Percentiles rank a stretch among this genome's conserved stretches.
Evolutionary conservation across 2,888 invertebrate genomes (phyloP).

Genomic region (Callyntrura guangdongensis): DNA sequence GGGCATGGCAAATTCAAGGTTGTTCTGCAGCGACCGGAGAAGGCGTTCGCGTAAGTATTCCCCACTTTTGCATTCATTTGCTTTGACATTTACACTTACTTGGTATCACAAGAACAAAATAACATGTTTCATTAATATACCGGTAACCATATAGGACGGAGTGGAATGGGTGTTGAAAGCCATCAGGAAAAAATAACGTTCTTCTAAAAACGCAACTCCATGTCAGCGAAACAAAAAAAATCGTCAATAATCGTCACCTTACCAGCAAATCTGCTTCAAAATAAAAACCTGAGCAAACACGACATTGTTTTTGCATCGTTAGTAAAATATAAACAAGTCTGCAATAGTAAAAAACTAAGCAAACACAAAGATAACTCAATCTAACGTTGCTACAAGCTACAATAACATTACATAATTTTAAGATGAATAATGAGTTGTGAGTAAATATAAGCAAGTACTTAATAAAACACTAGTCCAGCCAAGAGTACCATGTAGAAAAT

Average conservation of each 20-base stretch:
- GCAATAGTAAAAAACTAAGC: neutral
- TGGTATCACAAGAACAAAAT: neutral
- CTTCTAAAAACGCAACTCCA: neutral
- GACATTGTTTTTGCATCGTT: neutral
- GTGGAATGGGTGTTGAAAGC: constrained; percentile 98
- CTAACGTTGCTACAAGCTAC: no score
- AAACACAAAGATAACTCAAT: no score
- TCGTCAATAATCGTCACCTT: neutral
- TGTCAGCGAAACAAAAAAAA: neutral
- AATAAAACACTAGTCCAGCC: no score
- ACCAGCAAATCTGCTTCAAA: neutral
- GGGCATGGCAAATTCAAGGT: constrained; percentile 99
- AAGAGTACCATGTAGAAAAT: no score
- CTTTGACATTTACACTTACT: neutral
- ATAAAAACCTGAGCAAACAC: neutral
- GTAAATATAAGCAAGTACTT: no score
- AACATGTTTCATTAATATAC: constrained; percentile 85
- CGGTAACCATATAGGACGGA: constrained; percentile 89
- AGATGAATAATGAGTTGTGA: no score
- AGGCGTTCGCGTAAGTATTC: constrained; percentile 91
- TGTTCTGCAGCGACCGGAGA: constrained; percentile 97
- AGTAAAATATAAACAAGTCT: neutral
- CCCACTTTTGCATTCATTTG: neutral
- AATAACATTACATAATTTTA: no score
- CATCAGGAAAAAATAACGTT: constrained; percentile 91